Base-by-base conservation (phyloP, 2,797 vertebrate species). In the Harpia harpyja region DNA sequence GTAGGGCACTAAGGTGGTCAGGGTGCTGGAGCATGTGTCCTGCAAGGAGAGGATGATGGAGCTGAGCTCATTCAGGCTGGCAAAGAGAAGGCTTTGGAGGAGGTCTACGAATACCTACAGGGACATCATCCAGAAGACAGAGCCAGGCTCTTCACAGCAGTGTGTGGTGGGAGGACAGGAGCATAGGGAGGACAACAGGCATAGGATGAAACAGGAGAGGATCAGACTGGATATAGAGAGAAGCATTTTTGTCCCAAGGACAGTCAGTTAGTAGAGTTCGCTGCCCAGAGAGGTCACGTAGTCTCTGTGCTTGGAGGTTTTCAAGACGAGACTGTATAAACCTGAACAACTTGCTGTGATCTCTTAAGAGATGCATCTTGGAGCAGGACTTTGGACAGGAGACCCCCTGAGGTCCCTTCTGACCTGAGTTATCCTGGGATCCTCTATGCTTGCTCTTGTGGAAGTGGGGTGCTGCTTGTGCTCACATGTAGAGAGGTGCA, bases 221-320 rank as follows among this genome's bases (percentile, higher is more conserved):
- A 19, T 65, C 46, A 80, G 30, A 5, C 32, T 54, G 86, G 10
- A 2, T 56, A 1, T 9, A 19, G 35, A 39, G 44, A 85, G 53
- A 56, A 76, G 28, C 9, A 3, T 57, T 82, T 83, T 89, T 93
- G n/a, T 46, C 43, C 9, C 23, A 10, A 25, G 75, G 30, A 56
- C 20, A 13, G 57, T 32, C 53, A 43, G 43, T 32, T 4, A 25
- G 20, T 3, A 19, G 23, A 53, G 30, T 54, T 54, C 0, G 0
- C 57, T 92, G 64, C 43, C 56, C 41, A 35, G 64, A 54, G 56
- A 60, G 18, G 9, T 18, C 35, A 9, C 33, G 14, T 33, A 35
- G 43, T 43, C 59, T 73, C 56, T 2, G 5, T 65, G 33, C 65
- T 73, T 59, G 77, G 39, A 64, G 53, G 30, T 56, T 80, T 78